Percentiles rank a stretch among this genome's conserved stretches.
phyloP scores from a whole-genome alignment of 2,797 vertebrate genomes.

The Falco cherrug region DNA sequence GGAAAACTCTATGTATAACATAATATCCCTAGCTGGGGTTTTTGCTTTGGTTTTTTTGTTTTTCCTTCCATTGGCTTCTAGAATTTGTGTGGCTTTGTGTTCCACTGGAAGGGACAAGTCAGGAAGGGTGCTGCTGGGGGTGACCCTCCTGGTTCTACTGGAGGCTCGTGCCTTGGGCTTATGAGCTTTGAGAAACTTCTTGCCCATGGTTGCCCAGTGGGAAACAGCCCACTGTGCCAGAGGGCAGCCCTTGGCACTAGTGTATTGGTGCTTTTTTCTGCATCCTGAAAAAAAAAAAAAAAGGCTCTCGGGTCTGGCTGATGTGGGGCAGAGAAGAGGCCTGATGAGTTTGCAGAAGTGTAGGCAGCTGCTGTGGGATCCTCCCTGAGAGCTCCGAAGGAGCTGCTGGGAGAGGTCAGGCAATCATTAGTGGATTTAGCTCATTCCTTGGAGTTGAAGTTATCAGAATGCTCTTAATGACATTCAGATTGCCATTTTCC shows the following conservation, averaged over 20 bases:
- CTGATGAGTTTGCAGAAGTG: not conserved
- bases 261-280: not conserved
- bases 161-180: not conserved
- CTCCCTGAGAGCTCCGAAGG: not conserved
- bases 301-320: not conserved
- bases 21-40: not conserved
- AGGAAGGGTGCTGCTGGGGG: not conserved
- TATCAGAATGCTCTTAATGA: not conserved
- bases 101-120: not conserved
- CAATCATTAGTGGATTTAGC: not conserved
- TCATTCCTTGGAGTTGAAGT: not conserved
- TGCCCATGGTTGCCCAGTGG: not conserved
- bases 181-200: not conserved
- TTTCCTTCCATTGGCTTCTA: not conserved
- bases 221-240: rapidly evolving
- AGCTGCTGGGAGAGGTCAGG: not conserved
- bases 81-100: not conserved
- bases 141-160: not conserved
- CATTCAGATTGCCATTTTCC: not conserved
- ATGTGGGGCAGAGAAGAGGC: not conserved
- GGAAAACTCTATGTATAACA: not conserved
- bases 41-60: not conserved
- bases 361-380: not conserved
- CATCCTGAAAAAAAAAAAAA: not conserved
- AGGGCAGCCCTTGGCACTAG: not conserved